Evolutionary conservation across 2,113 vertebrate species (phyloP).

Genomic region (Perca flavescens): DNA sequence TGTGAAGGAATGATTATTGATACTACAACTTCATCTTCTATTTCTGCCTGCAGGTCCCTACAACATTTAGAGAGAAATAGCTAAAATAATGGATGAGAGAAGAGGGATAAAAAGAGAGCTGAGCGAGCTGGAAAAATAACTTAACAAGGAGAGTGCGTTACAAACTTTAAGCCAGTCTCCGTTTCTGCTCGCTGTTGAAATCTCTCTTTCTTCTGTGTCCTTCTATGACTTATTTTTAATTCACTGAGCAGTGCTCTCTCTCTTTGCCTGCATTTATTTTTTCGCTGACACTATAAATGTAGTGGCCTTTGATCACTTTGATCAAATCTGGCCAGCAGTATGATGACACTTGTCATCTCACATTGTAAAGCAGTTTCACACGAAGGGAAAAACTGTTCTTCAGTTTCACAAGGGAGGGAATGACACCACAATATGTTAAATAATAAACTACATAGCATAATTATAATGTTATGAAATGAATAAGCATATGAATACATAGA

Average conservation of each 20-base stretch:
- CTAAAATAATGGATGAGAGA: constrained; percentile 30
- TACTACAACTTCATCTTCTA: constrained; percentile 53
- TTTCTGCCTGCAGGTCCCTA: constrained; percentile 42
- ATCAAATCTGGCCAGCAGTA: constrained; percentile 31
- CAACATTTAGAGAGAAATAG: constrained; percentile 38
- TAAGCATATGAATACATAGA: not conserved
- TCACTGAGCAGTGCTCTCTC: constrained; percentile 4
- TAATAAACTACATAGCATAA: not conserved
- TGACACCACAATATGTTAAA: not conserved
- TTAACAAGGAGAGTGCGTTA: not conserved
- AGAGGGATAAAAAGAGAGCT: constrained; percentile 13
- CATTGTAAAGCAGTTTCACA: not conserved
- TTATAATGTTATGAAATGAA: not conserved
- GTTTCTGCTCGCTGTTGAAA: constrained; percentile 7
- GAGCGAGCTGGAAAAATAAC: constrained; percentile 2
- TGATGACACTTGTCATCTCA: not conserved
- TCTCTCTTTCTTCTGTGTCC: constrained; percentile 10
- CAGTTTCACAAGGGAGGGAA: constrained; percentile 3
- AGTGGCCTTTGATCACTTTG: constrained; percentile 62
- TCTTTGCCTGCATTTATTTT: constrained; percentile 28
- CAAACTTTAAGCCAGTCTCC: constrained; percentile 9
- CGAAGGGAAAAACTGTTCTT: not conserved
- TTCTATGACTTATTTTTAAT: constrained; percentile 34
- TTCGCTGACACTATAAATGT: constrained; percentile 49
- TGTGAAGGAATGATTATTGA: constrained; percentile 48